Percentiles rank a stretch among this genome's conserved stretches.
These are phyloP conservation scores for Drosophila hamatofila DNA, from an alignment of 2,888 invertebrate species.

Conservation along the genomic window DNA sequence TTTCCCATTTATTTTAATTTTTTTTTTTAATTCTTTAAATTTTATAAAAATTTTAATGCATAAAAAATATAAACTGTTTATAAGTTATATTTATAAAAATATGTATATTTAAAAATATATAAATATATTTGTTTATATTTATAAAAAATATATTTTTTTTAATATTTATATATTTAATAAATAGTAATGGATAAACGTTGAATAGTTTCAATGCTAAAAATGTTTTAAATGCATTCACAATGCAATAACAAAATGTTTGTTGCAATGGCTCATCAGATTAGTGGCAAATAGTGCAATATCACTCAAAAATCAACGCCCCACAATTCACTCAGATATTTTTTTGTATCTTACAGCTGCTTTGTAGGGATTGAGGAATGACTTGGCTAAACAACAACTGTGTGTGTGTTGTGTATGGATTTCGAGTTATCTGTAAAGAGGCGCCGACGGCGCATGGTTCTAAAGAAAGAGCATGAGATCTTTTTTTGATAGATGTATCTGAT, in stretches of 20 bases:
- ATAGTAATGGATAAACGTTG: background rate
- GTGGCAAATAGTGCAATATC: slow-evolving; percentile 78
- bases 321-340: slow-evolving; percentile 37
- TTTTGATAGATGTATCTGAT: slow-evolving; percentile 51
- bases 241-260: slow-evolving; percentile 27
- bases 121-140: background rate
- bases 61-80: background rate
- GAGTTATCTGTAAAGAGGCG: slow-evolving; percentile 50
- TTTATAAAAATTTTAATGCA: background rate
- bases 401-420: slow-evolving; percentile 5
- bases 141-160: background rate
- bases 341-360: background rate
- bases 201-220: slow-evolving; percentile 20
- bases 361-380: slow-evolving; percentile 41
- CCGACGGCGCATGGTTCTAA: slow-evolving; percentile 71
- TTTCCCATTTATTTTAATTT: background rate
- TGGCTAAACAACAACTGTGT: slow-evolving; percentile 27
- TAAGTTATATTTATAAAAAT: background rate
- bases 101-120: background rate
- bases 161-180: background rate
- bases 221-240: slow-evolving; percentile 46
- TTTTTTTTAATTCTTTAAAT: too few species aligned
- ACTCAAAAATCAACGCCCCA: slow-evolving; percentile 80
- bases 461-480: slow-evolving; percentile 60
- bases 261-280: slow-evolving; percentile 28